Conservation (phyloP, 2,113 vertebrate genomes). For the Glaucidium brasilianum region DNA sequence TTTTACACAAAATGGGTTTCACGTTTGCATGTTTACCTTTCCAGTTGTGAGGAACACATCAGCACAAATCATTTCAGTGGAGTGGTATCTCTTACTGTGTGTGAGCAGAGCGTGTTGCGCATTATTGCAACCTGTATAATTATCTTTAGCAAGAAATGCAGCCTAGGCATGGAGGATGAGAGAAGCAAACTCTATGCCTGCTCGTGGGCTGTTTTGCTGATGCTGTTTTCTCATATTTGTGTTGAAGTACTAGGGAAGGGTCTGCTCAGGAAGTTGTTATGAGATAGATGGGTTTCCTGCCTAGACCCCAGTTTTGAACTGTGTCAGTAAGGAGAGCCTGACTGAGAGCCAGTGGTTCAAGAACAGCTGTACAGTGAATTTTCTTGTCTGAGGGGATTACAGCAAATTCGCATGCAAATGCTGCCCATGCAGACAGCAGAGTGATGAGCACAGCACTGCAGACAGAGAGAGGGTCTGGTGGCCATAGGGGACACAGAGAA, state of each 20-base stretch:
- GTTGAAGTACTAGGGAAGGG: background rate
- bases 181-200: background rate
- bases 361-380: background rate
- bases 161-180: background rate
- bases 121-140: background rate
- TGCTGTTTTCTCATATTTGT: background rate
- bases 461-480: background rate
- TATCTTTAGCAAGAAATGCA: background rate
- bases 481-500: accelerated
- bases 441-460: background rate
- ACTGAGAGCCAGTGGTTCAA: background rate
- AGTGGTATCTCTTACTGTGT: background rate
- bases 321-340: background rate
- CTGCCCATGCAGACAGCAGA: background rate
- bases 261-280: background rate
- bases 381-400: background rate
- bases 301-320: background rate
- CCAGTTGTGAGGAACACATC: background rate
- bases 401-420: background rate
- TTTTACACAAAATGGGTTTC: background rate
- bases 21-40: background rate
- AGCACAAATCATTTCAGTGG: background rate
- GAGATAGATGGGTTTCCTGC: background rate
- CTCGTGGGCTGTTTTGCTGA: background rate
- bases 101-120: background rate